These are phyloP conservation scores for Bothrops jararaca DNA, from an alignment of 2,113 vertebrate genomes.

Conservation along the genomic window DNA sequence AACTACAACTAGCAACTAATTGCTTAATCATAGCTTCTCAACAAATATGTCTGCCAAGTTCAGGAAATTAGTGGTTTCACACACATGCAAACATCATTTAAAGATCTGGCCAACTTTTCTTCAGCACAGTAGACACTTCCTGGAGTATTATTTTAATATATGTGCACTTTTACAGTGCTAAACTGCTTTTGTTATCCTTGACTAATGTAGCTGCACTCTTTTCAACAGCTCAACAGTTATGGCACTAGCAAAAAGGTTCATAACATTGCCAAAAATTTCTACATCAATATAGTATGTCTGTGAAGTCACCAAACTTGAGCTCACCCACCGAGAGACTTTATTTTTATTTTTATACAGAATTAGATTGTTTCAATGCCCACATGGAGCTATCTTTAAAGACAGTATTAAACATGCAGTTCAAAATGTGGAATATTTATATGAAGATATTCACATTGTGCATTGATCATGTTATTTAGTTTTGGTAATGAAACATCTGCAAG, in stretches of 20 bases:
- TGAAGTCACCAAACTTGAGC: neutral
- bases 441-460: neutral
- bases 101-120: accelerated
- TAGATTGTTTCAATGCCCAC: neutral
- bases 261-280: neutral
- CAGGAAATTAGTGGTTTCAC: constrained; percentile 54
- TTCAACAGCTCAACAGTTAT: neutral
- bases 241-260: neutral
- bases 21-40: constrained; percentile 24
- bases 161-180: neutral
- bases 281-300: neutral
- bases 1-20: constrained; percentile 48
- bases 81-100: constrained; percentile 32
- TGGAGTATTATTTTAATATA: constrained; percentile 16
- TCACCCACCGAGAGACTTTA: neutral
- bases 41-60: constrained; percentile 28
- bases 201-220: neutral
- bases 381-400: neutral
- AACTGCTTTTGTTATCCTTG: neutral
- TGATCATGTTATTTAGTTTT: neutral
- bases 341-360: neutral
- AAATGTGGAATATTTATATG: neutral
- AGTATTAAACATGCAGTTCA: neutral
- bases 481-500: neutral
- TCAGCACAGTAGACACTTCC: constrained; percentile 30